phyloP scores from a whole-genome alignment of 2,113 vertebrate species.

The Triplophysa dalaica region DNA sequence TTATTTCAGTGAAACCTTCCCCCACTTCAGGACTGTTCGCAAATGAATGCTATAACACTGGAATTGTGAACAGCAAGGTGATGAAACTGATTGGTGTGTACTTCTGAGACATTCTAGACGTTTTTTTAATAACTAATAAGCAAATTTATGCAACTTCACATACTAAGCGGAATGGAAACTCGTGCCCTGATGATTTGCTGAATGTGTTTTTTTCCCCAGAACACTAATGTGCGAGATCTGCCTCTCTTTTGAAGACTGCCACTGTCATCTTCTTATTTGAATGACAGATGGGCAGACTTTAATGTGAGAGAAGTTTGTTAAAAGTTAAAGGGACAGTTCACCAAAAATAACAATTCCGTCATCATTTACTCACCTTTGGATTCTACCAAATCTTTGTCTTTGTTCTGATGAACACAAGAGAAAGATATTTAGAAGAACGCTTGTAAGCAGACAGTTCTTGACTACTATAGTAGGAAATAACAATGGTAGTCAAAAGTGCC shows the following conservation, averaged over 20 bases:
- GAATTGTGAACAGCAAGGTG: slow-evolving; percentile 53
- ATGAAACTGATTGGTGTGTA: slow-evolving; percentile 30
- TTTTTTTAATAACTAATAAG: slow-evolving; percentile 26
- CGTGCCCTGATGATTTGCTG: neutral
- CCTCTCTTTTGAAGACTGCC: neutral
- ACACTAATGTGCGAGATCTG: slow-evolving; percentile 3
- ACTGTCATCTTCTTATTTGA: neutral
- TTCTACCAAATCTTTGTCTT: no score
- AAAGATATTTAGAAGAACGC: no score
- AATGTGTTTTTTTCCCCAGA: slow-evolving; percentile 19
- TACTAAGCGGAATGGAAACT: neutral
- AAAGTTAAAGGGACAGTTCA: no score
- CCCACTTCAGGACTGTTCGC: slow-evolving; percentile 53
- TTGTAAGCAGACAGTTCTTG: no score
- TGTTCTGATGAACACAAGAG: no score
- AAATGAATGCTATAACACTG: slow-evolving; percentile 42
- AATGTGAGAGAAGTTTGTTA: no score
- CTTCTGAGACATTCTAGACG: slow-evolving; percentile 12
- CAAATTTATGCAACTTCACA: slow-evolving; percentile 46
- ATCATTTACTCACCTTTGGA: no score
- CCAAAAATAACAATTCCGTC: no score
- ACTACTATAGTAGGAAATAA: no score
- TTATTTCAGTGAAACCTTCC: slow-evolving; percentile 62
- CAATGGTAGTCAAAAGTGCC: no score
- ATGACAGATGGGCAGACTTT: neutral